Evolutionary conservation across 2,797 vertebrate species (phyloP).

Genomic region (Muraenolepis orangiensis): DNA sequence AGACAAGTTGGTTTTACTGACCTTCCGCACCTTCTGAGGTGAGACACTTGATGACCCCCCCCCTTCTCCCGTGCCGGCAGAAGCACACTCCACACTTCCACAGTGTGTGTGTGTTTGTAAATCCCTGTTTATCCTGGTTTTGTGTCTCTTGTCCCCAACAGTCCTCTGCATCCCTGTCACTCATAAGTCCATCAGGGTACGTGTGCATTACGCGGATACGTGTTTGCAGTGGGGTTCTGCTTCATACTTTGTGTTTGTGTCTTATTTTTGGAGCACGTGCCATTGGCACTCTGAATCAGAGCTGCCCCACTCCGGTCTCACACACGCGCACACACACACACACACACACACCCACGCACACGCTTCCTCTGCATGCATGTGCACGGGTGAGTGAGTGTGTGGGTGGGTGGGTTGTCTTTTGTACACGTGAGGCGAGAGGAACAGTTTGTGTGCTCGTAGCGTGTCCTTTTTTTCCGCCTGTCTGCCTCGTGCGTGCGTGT

Average conservation of each 20-base stretch:
- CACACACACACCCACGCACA: slow-evolving; percentile 39
- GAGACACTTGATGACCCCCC: too few relatives aligned
- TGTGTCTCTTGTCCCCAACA: too few relatives aligned
- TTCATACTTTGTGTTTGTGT: slow-evolving; percentile 29
- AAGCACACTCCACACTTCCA: too few relatives aligned
- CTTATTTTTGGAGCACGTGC: slow-evolving; percentile 2
- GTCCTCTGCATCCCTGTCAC: not conserved
- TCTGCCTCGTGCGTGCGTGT: not conserved
- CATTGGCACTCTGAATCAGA: slow-evolving; percentile 57
- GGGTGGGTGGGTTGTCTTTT: not conserved
- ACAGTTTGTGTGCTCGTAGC: not conserved
- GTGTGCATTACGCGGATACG: not conserved
- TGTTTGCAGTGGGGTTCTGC: not conserved
- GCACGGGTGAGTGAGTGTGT: not conserved
- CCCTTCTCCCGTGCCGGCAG: too few relatives aligned
- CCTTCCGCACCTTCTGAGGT: not conserved
- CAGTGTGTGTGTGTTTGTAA: too few relatives aligned
- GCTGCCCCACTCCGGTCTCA: slow-evolving; percentile 48
- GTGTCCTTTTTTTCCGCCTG: not conserved
- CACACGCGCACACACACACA: slow-evolving; percentile 21
- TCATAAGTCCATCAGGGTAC: not conserved
- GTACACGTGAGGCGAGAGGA: not conserved
- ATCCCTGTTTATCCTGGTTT: not conserved
- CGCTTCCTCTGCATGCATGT: not conserved
- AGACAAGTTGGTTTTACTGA: not conserved